A percentile compares a stretch with the other conserved stretches of the same genome.
Conservation (phyloP, 1,140 invertebrate species). For the Caligus rogercresseyi region DNA sequence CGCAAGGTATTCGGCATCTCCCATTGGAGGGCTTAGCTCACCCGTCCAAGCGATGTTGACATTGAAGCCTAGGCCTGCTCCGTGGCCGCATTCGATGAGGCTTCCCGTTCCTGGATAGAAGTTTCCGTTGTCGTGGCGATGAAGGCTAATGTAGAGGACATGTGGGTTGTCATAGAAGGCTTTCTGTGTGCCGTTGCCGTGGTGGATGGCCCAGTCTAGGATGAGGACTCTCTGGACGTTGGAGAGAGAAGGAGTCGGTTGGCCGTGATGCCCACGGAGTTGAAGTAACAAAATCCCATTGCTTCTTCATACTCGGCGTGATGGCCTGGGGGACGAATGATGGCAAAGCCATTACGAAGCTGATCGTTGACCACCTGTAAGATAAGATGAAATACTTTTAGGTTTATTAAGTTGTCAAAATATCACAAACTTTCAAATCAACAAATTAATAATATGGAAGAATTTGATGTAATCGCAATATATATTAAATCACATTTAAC, state of each 20-base stretch:
- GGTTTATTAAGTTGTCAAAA: neutral
- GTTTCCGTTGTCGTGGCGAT: slow-evolving; percentile 97
- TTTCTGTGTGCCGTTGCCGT: slow-evolving; percentile 97
- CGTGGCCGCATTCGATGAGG: slow-evolving; percentile 43
- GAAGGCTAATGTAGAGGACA: slow-evolving; percentile 89
- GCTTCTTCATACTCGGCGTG: slow-evolving; percentile 91
- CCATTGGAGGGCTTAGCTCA: slow-evolving; percentile 70
- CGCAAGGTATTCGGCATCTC: slow-evolving; percentile 92
- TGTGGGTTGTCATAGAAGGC: slow-evolving; percentile 91
- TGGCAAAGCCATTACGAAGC: slow-evolving; percentile 83
- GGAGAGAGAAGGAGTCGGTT: slow-evolving; percentile 41
- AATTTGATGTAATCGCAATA: too few relatives aligned
- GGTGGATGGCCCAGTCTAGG: slow-evolving; percentile 71
- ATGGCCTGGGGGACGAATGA: slow-evolving; percentile 75
- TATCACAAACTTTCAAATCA: too few relatives aligned
- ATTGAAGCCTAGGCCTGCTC: slow-evolving; percentile 69
- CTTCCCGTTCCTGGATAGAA: slow-evolving; percentile 97
- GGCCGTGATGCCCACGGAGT: slow-evolving; percentile 93
- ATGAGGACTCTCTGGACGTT: slow-evolving; percentile 16
- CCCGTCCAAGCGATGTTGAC: slow-evolving; percentile 94
- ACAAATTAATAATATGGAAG: too few relatives aligned
- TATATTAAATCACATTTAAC: too few relatives aligned
- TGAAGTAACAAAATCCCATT: slow-evolving; percentile 99
- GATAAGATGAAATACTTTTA: slow-evolving; percentile 16
- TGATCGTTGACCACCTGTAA: slow-evolving; percentile 46